phyloP scores from a whole-genome alignment of 2,888 invertebrate genomes.

The Coelopa pilipes region DNA sequence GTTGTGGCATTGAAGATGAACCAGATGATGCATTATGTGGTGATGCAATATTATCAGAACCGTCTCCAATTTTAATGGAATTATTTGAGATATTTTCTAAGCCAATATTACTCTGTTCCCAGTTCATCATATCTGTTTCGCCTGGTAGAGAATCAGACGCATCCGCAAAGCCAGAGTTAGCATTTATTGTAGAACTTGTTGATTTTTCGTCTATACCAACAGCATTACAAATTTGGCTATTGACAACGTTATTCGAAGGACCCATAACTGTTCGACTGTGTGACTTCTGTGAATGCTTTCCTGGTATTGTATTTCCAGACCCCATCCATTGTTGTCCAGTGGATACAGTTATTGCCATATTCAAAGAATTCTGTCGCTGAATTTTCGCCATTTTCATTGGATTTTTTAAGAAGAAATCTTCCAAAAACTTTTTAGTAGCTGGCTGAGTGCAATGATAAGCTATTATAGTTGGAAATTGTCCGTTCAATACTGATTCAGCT shows the following conservation, averaged over 20 bases:
- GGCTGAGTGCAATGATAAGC: slow-evolving; percentile 96
- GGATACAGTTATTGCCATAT: slow-evolving; percentile 46
- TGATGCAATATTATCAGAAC: slow-evolving; percentile 12
- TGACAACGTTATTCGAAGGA: not conserved
- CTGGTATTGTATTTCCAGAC: slow-evolving; percentile 32
- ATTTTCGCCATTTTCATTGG: slow-evolving; percentile 90
- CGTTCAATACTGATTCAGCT: slow-evolving; percentile 89
- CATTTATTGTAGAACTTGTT: slow-evolving; percentile 5
- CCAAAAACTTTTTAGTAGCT: slow-evolving; percentile 92
- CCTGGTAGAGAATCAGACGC: slow-evolving; percentile 9
- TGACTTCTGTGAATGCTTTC: slow-evolving; percentile 21
- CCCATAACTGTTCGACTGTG: slow-evolving; percentile 16
- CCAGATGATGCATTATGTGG: slow-evolving; percentile 1
- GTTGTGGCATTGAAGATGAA: slow-evolving; percentile 12
- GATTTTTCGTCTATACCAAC: slow-evolving; percentile 23
- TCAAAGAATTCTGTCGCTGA: slow-evolving; percentile 76
- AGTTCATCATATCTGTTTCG: slow-evolving; percentile 29
- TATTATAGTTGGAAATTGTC: slow-evolving; percentile 91
- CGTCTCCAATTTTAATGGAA: slow-evolving; percentile 27
- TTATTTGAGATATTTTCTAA: slow-evolving; percentile 18
- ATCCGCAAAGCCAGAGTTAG: slow-evolving; percentile 19
- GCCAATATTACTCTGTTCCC: slow-evolving; percentile 30
- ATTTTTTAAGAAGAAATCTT: slow-evolving; percentile 81
- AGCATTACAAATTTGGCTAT: slow-evolving; percentile 27
- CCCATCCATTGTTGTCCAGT: slow-evolving; percentile 39